Conservation (phyloP, 1,140 invertebrate species). For the Galleria mellonella region DNA sequence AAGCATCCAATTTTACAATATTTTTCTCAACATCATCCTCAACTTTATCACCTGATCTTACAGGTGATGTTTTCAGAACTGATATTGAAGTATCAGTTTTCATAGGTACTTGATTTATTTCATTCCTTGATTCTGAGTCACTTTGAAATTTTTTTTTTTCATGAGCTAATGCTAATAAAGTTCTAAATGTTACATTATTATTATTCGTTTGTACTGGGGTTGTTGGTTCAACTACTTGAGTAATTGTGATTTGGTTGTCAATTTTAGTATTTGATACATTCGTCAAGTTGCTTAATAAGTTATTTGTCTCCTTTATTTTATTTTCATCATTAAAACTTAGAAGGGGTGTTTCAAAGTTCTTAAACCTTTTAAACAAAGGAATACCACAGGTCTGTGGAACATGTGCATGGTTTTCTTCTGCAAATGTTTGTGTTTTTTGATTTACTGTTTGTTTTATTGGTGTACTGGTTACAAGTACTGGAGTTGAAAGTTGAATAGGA, state of each 20-base stretch:
- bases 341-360: slow-evolving; percentile 7
- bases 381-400: slow-evolving; percentile 5
- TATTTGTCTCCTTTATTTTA: too few species aligned
- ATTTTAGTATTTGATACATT: too few species aligned
- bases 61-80: not conserved
- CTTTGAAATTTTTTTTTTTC: not conserved
- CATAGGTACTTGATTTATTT: too few species aligned
- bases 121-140: too few species aligned
- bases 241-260: too few species aligned
- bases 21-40: not conserved
- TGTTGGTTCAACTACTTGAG: too few species aligned
- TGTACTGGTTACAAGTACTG: not conserved
- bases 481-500: slow-evolving; percentile 12
- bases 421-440: slow-evolving; percentile 17
- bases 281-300: too few species aligned
- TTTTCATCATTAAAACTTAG: too few species aligned
- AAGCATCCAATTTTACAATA: not conserved
- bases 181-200: too few species aligned
- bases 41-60: not conserved
- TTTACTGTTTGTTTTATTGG: slow-evolving; percentile 1
- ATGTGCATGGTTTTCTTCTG: not conserved
- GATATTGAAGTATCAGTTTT: not conserved
- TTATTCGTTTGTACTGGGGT: too few species aligned
- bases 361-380: slow-evolving; percentile 15
- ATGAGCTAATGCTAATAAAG: too few species aligned